Base-by-base conservation (phyloP, 1,140 invertebrate genomes). In the Doryteuthis pealeii region DNA sequence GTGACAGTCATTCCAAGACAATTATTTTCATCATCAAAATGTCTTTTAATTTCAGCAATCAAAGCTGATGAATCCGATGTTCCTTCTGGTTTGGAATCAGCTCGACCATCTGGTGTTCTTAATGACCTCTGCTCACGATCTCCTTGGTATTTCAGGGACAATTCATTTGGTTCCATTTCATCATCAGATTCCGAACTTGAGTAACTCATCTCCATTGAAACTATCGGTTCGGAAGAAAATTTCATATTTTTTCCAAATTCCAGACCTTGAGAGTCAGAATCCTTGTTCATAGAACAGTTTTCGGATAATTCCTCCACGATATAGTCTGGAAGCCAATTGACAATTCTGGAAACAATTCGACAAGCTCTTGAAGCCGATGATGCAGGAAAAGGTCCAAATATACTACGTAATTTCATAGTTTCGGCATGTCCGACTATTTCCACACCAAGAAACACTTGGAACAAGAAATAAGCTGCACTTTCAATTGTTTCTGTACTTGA, bases 361-460 rank as follows among this genome's bases (percentile, higher is more conserved):
- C 85, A 87, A 0, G 83, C 83, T 77, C 84, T 85, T 10, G 82
- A 82, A 14, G 83, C 85, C 70, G 78, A 77, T 18, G 78, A 77
- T 58, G 83, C 84, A 45, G 87, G 82, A 72, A 84, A 86, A n/a
- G 84, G 85, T 43, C 86, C 86, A 81, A 87, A 87, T 12, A 84
- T 83, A 70, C 76, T 80, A 10, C 82, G 77, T 18, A 87, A 67
- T 70, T 79, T 83, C 14, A 74, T 75, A 2, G 82, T 84, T 67
- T 87, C 81, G 65, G 76, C 78, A 22, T 90, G 85, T 73, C 90
- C 89, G 8, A 93, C 89, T 67, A 90, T 85, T 74, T 89, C 88
- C 62, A 91, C 89, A 76, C 90, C 86, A 14, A 92, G 86, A 74
- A 93, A 92, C 77, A 92, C 84, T 74, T 90, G 85, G 49, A 93